phyloP scores from a whole-genome alignment of 2,888 invertebrate genomes.

The Myopa tessellatipennis region DNA sequence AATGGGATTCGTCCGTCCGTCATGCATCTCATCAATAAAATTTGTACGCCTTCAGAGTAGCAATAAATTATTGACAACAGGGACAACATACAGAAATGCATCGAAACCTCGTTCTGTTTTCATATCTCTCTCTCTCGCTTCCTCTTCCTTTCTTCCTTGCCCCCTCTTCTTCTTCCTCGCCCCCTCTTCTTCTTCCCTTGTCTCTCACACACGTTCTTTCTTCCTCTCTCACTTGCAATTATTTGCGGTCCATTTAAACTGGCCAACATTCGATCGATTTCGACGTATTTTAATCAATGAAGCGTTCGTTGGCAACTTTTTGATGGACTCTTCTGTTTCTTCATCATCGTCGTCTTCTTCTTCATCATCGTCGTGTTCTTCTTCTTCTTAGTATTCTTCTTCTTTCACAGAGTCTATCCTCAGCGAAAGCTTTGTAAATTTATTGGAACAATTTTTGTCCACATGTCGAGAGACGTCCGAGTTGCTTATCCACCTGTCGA shows the following conservation, averaged over 20 bases:
- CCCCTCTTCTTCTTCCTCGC: too few relatives aligned
- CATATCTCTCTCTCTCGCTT: not conserved
- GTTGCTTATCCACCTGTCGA: too few relatives aligned
- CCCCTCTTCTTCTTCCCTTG: too few relatives aligned
- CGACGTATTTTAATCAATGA: conserved; percentile 6
- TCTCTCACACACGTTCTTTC: too few relatives aligned
- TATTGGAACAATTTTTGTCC: too few relatives aligned
- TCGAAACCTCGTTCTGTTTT: not conserved
- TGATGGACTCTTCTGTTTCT: not conserved
- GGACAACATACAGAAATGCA: not conserved
- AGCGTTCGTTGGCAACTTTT: not conserved
- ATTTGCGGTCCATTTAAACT: too few relatives aligned
- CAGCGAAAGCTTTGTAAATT: too few relatives aligned
- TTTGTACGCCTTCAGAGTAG: not conserved
- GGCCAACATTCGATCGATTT: conserved; percentile 12
- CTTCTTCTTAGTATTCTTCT: not conserved
- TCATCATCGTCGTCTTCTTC: not conserved
- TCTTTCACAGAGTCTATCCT: too few relatives aligned
- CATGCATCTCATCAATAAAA: conserved; percentile 4
- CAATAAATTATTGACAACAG: not conserved
- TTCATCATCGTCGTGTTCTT: not conserved
- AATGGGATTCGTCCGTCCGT: not conserved
- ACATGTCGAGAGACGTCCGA: too few relatives aligned
- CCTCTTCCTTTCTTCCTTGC: too few relatives aligned
- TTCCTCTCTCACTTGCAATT: not conserved